A percentile compares a stretch with the other conserved stretches of the same genome.
Conservation (phyloP, 1,140 invertebrate species). For the Cepaea nemoralis region DNA sequence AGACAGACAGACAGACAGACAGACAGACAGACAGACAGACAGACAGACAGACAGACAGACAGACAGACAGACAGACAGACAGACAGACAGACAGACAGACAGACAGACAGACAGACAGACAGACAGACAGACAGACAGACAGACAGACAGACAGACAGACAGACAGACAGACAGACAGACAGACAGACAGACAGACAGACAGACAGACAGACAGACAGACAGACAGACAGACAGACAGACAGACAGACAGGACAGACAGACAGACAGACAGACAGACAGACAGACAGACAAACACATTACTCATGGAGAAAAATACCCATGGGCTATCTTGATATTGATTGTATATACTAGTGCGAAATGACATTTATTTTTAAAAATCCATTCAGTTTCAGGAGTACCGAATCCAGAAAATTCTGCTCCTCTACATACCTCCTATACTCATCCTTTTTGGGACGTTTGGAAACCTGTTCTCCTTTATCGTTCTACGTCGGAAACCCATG, state of each 20-base stretch:
- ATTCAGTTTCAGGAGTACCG: conserved; percentile 49
- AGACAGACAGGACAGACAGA: conserved; percentile 17
- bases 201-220: conserved; percentile 34
- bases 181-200: conserved; percentile 12
- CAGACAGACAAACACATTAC: neutral
- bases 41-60: conserved; percentile 15
- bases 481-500: conserved; percentile 62
- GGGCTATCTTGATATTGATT: neutral
- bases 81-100: neutral
- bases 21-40: conserved; percentile 5
- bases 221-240: conserved; percentile 39
- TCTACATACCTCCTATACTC: conserved; percentile 60
- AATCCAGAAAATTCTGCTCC: conserved; percentile 50
- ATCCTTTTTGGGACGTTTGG: conserved; percentile 61
- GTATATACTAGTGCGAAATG: conserved; percentile 10
- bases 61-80: conserved; percentile 14
- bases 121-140: neutral
- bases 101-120: conserved; percentile 32
- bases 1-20: no score
- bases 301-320: neutral
- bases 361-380: conserved; percentile 27
- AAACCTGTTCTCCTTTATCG: conserved; percentile 61
- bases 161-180: neutral
- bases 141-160: neutral
- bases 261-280: no score